Conservation (phyloP, 2,113 vertebrate genomes). For the Corydoras maculifer region DNA sequence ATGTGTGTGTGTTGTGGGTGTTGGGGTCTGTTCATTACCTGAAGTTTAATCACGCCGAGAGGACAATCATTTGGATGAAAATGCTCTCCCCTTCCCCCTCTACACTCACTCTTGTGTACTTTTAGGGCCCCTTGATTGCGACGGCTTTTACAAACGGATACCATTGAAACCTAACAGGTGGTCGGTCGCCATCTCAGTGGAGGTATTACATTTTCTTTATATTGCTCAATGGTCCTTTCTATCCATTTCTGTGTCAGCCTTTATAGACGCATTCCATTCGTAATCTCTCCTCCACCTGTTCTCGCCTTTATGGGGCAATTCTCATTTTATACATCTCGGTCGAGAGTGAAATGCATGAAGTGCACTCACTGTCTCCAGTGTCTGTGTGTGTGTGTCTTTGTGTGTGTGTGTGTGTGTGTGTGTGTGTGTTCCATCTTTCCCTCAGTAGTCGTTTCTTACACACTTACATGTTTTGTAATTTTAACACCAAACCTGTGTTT, state of each 20-base stretch:
- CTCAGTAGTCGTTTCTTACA: not conserved
- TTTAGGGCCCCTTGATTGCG: constrained; percentile 99
- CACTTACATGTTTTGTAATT: not conserved
- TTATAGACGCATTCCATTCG: constrained; percentile 5
- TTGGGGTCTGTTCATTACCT: no score
- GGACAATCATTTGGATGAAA: constrained; percentile 66
- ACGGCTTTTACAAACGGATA: constrained; percentile 99
- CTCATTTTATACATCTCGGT: not conserved
- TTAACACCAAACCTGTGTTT: not conserved
- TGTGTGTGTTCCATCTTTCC: not conserved
- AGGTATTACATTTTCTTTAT: constrained; percentile 88
- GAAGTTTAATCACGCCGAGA: constrained; percentile 74
- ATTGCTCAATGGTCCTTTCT: constrained; percentile 43
- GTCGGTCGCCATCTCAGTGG: constrained; percentile 91
- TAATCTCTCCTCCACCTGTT: constrained; percentile 19
- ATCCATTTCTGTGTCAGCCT: constrained; percentile 19
- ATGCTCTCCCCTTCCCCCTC: constrained; percentile 60
- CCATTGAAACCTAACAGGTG: constrained; percentile 92
- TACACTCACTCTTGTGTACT: constrained; percentile 87
- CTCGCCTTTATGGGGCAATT: constrained; percentile 14
- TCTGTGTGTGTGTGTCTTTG: no score
- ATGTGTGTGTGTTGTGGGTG: no score
- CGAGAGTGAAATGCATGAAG: no score
- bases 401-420: no score
- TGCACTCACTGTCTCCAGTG: no score